A percentile compares a stretch with the other conserved stretches of the same genome.
Evolutionary conservation across 2,888 invertebrate genomes (phyloP).

Genomic region (Caenorhabditis sulstoni): DNA sequence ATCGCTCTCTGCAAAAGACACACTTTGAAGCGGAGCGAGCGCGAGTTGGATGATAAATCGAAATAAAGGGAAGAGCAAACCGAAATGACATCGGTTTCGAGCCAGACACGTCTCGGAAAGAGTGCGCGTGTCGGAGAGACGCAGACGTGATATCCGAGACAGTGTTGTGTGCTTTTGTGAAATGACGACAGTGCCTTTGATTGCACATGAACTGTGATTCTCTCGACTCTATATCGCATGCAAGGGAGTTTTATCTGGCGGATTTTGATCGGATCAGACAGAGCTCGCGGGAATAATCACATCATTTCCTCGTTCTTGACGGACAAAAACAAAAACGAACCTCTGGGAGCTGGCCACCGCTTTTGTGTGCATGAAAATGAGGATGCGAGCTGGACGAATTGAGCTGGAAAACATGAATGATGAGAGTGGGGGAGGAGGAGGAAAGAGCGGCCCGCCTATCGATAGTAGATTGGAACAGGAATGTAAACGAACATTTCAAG

Average conservation of each 20-base stretch:
- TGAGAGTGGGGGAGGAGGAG: background rate
- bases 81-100: conserved; percentile 50
- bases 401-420: background rate
- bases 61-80: conserved; percentile 34
- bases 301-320: background rate
- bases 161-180: conserved; percentile 28
- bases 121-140: conserved; percentile 11
- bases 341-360: background rate
- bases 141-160: conserved; percentile 2
- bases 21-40: conserved; percentile 8
- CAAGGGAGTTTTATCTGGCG: background rate
- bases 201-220: conserved; percentile 39
- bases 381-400: too few species aligned
- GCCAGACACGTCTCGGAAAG: conserved; percentile 19
- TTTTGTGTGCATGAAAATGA: background rate
- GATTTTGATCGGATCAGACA: background rate
- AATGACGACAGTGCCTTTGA: conserved; percentile 35
- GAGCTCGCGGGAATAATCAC: too few species aligned
- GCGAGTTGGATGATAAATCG: conserved; percentile 4
- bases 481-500: conserved; percentile 51
- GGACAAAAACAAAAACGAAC: background rate
- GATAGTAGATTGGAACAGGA: conserved; percentile 9
- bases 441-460: conserved; percentile 17
- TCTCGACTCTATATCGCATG: background rate
- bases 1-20: conserved; percentile 55